These are phyloP conservation scores for Diorhabda elongata DNA, from an alignment of 1,140 invertebrate genomes.

Conservation along the genomic window DNA sequence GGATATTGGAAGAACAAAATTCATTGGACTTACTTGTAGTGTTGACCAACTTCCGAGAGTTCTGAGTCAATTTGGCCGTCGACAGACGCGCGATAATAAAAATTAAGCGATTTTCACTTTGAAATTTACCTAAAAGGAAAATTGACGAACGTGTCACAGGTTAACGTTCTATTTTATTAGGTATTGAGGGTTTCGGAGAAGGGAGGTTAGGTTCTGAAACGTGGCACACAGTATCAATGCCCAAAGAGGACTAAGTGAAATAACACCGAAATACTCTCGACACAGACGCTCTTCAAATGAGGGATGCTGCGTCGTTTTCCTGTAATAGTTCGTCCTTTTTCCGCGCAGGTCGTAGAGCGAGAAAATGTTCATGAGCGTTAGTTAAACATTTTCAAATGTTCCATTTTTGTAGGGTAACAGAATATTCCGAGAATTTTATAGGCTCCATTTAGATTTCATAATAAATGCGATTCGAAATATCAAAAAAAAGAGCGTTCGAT, in stretches of 20 bases:
- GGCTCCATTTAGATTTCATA: too few relatives aligned
- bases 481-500: too few relatives aligned
- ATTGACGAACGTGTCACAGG: constrained; percentile 2
- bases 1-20: too few relatives aligned
- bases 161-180: constrained; percentile 4
- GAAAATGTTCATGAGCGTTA: not conserved
- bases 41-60: too few relatives aligned
- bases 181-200: constrained; percentile 14
- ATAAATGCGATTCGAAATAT: too few relatives aligned
- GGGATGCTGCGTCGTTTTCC: constrained; percentile 1
- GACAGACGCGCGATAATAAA: too few relatives aligned
- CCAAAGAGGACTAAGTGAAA: constrained; percentile 13
- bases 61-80: too few relatives aligned
- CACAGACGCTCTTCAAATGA: not conserved
- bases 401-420: not conserved
- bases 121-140: not conserved
- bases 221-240: constrained; percentile 10
- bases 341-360: not conserved
- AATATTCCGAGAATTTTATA: too few relatives aligned
- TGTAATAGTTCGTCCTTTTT: constrained; percentile 4
- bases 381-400: constrained; percentile 1
- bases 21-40: too few relatives aligned
- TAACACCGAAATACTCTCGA: constrained; percentile 7
- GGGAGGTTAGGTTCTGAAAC: constrained; percentile 16
- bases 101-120: too few relatives aligned